These are phyloP conservation scores for Scaptodrosophila lebanonensis DNA, from an alignment of 1,140 invertebrate species.

Conservation along the genomic window DNA sequence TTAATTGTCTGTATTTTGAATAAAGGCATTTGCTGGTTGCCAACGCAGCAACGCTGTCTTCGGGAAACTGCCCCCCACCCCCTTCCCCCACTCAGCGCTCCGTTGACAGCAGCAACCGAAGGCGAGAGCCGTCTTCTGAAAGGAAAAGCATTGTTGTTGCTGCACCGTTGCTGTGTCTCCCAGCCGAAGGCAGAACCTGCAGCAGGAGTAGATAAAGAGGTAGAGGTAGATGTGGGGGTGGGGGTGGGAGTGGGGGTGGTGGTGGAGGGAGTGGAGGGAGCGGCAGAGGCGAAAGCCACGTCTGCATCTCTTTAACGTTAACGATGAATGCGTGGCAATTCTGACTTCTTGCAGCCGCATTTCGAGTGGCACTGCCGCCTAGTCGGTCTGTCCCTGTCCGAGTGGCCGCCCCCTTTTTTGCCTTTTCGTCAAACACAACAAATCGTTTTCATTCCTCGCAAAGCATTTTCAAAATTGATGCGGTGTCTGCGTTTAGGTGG, in stretches of 20 bases:
- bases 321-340: slow-evolving; percentile 34
- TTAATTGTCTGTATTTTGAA: slow-evolving; percentile 38
- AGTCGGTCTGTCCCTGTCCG: slow-evolving; percentile 23
- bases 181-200: too few species aligned
- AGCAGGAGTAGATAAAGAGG: too few species aligned
- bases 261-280: too few species aligned
- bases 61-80: slow-evolving; percentile 3
- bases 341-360: slow-evolving; percentile 57
- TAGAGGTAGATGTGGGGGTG: too few species aligned
- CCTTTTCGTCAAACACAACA: slow-evolving; percentile 60
- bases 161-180: too few species aligned
- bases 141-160: slow-evolving; percentile 20
- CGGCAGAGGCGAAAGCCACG: slow-evolving; percentile 2
- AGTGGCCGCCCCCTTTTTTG: background rate
- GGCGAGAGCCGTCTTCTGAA: too few species aligned
- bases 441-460: slow-evolving; percentile 64
- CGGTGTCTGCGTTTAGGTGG: slow-evolving; percentile 75
- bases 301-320: slow-evolving; percentile 63
- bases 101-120: slow-evolving; percentile 45
- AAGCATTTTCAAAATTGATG: slow-evolving; percentile 75
- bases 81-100: slow-evolving; percentile 15
- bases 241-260: too few species aligned
- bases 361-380: slow-evolving; percentile 33
- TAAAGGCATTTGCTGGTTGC: slow-evolving; percentile 6
- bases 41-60: too few species aligned